These are phyloP conservation scores for Dipodomys stephensi DNA, from an alignment of 2,113 vertebrate genomes.

Conservation along the genomic window DNA sequence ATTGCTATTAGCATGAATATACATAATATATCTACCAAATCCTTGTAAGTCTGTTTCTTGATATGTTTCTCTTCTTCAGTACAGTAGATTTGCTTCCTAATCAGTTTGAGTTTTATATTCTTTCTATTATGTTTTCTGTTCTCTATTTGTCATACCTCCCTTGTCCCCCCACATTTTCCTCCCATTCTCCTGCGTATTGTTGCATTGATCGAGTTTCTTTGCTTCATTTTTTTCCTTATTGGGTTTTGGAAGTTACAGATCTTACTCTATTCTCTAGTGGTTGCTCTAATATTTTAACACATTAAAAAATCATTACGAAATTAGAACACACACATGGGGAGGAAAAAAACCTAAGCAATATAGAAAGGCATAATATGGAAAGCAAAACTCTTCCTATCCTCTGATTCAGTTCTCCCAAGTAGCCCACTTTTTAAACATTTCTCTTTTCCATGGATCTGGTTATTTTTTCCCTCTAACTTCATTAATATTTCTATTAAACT, in stretches of 20 bases:
- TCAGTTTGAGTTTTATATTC: background rate
- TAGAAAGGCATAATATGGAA: slow-evolving; percentile 31
- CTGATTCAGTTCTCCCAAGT: background rate
- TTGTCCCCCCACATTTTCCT: background rate
- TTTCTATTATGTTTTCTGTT: background rate
- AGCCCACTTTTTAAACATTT: slow-evolving; percentile 40
- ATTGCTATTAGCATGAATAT: background rate
- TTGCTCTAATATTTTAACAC: slow-evolving; percentile 71
- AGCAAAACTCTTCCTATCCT: background rate
- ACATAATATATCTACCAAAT: background rate
- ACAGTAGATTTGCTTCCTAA: background rate
- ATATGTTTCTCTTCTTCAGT: slow-evolving; percentile 5
- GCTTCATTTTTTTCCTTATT: slow-evolving; percentile 66
- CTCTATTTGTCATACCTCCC: background rate
- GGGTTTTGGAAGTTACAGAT: slow-evolving; percentile 70
- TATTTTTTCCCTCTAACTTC: background rate
- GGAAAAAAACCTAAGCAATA: slow-evolving; percentile 18
- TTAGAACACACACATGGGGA: slow-evolving; percentile 53
- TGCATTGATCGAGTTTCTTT: slow-evolving; percentile 56
- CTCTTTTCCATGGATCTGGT: background rate
- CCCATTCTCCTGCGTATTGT: background rate
- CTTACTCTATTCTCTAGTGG: slow-evolving; percentile 66
- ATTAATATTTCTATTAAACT: background rate
- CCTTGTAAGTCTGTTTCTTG: slow-evolving; percentile 32
- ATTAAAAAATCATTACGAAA: slow-evolving; percentile 79